Base-by-base conservation (phyloP, 2,888 invertebrate species). In the Dicycla oo region DNA sequence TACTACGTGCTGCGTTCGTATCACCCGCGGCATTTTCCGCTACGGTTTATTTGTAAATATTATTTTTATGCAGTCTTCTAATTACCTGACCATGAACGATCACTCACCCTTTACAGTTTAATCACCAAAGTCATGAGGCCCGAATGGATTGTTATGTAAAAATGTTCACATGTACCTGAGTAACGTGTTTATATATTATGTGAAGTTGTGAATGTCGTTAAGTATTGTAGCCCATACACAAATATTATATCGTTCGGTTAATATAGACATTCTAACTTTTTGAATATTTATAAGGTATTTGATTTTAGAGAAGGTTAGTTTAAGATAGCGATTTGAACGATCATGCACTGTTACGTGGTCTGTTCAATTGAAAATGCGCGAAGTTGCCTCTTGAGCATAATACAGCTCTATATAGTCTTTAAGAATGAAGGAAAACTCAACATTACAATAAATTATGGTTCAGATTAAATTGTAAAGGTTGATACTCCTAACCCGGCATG, bases 31-130 rank as follows among this genome's bases (percentile, higher is more conserved):
- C 91, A 91, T 90, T 88, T 89, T 87, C 88, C 88, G 90, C 92
- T 91, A 90, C 89, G 84, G 81, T 85, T 77, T 82, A 86, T 91
- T 89, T 94, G 94, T 94, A 94, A 92, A 94, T 94, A 94, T 93
- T 87, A 88, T 86, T 87, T 87, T 86, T 84, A 75, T 79, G 76
- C 87, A 82, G 84, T 87, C 88, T 73, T 73, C 83, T 85, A 85
- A 85, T 76, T 87, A 78, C 40, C 76, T 26, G 69, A 79, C 82
- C 86, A 83, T 81, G 69, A 34, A 34, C 53, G 66, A 62, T 7
- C n/a, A 53, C 57, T 71, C 67, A n/a, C 34, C 73, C 53, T 83
- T 80, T 80, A 85, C 85, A 83, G 66, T 82, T 78, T 57, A 74
- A 73, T 56, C 69, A 10, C 15, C 71, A 53, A 13, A 45, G 15